Percentiles rank a stretch among this genome's conserved stretches.
phyloP scores from a whole-genome alignment of 2,113 vertebrate genomes.

The Narcine bancroftii region DNA sequence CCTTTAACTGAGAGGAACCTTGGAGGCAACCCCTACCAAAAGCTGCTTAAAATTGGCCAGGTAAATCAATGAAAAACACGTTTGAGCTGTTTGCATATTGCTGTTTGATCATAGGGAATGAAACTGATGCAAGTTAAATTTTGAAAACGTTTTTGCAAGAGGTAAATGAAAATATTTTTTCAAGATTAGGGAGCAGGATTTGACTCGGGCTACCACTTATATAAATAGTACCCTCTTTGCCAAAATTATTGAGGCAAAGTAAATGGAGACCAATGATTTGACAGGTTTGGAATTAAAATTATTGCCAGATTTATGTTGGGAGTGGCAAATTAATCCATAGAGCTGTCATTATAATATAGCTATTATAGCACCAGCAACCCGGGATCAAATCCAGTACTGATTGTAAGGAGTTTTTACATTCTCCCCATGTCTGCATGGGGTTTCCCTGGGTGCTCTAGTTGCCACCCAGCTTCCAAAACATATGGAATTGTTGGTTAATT shows the following conservation, averaged over 20 bases:
- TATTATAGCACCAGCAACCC: too few relatives aligned
- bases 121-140: conserved; percentile 42
- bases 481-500: too few relatives aligned
- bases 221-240: conserved; percentile 44
- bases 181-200: conserved; percentile 42
- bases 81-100: conserved; percentile 38
- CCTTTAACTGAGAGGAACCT: background rate
- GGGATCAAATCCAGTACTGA: too few relatives aligned
- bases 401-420: too few relatives aligned
- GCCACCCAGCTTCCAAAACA: too few relatives aligned
- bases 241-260: conserved; percentile 46
- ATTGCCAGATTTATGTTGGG: too few relatives aligned
- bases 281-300: conserved; percentile 53
- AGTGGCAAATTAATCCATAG: too few relatives aligned
- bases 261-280: conserved; percentile 46
- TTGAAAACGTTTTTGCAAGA: conserved; percentile 42
- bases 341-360: too few relatives aligned
- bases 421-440: too few relatives aligned
- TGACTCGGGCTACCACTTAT: conserved; percentile 38
- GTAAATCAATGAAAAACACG: background rate
- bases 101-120: conserved; percentile 44
- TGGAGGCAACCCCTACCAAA: background rate
- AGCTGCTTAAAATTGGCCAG: background rate
- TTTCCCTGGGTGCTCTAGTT: too few relatives aligned
- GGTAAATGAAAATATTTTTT: conserved; percentile 44